Evolutionary conservation across 1,140 invertebrate species (phyloP).

Genomic region (Drepana arcuata): DNA sequence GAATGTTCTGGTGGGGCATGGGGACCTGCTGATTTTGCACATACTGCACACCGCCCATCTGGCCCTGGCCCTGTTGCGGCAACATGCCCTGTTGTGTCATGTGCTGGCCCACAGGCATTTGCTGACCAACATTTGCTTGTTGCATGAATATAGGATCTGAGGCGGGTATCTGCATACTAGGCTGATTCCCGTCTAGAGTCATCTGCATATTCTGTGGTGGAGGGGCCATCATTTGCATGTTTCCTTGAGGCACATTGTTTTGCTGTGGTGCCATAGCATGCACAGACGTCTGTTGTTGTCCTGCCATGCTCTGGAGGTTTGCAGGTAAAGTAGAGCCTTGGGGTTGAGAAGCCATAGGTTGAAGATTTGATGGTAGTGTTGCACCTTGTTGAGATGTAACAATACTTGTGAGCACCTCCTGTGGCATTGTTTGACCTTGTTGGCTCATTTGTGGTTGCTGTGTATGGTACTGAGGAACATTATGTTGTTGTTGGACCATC

Average conservation of each 20-base stretch:
- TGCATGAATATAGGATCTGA: conserved; percentile 70
- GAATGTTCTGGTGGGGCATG: conserved; percentile 63
- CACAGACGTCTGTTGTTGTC: conserved; percentile 59
- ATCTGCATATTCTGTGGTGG: conserved; percentile 71
- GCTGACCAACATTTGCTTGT: conserved; percentile 56
- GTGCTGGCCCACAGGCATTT: conserved; percentile 55
- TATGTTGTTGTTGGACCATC: conserved; percentile 62
- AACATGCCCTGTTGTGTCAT: conserved; percentile 61
- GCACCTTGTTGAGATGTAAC: conserved; percentile 69
- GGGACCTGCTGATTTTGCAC: conserved; percentile 64
- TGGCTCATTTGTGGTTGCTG: conserved; percentile 65
- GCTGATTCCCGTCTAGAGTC: conserved; percentile 69
- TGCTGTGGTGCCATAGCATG: conserved; percentile 66
- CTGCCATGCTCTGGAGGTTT: conserved; percentile 70
- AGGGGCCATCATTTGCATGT: conserved; percentile 73
- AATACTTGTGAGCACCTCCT: conserved; percentile 69
- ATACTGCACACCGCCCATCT: conserved; percentile 59
- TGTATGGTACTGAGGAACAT: conserved; percentile 64
- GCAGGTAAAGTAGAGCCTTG: conserved; percentile 74
- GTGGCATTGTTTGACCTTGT: conserved; percentile 67
- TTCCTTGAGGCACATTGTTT: conserved; percentile 73
- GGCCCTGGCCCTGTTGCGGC: conserved; percentile 53
- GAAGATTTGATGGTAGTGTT: conserved; percentile 61
- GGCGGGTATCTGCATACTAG: conserved; percentile 68
- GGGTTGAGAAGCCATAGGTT: conserved; percentile 61